Evolutionary conservation across 2,797 vertebrate species (phyloP).

Genomic region (Scolopax bukidnonensis): DNA sequence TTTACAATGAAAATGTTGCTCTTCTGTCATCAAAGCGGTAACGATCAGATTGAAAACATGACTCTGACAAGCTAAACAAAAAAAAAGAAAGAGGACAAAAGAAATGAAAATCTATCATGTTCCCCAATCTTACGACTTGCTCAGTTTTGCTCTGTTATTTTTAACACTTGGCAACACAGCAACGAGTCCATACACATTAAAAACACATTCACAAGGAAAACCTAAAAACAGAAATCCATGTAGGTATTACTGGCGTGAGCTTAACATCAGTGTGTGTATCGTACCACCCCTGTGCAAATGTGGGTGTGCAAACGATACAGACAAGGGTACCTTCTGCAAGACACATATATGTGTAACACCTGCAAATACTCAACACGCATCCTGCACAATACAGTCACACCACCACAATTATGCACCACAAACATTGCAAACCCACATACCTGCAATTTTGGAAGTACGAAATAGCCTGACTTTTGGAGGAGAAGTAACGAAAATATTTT

Average conservation of each 20-base stretch:
- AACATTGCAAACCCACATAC: neutral
- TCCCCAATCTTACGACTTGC: neutral
- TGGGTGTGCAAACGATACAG: neutral
- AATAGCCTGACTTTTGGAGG: slow-evolving; percentile 7
- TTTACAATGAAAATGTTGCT: neutral
- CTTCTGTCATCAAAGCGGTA: slow-evolving; percentile 15
- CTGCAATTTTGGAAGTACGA: neutral
- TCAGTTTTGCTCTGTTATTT: neutral
- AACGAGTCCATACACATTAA: neutral
- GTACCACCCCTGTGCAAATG: neutral
- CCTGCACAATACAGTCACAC: slow-evolving; percentile 14
- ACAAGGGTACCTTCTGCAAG: neutral
- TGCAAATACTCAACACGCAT: slow-evolving; percentile 32
- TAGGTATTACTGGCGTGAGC: neutral
- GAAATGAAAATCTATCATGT: neutral
- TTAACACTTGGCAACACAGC: slow-evolving; percentile 30
- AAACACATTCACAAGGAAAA: slow-evolving; percentile 24
- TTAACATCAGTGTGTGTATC: neutral
- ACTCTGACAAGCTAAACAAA: neutral
- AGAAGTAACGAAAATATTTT: slow-evolving; percentile 56
- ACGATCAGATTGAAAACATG: slow-evolving; percentile 18
- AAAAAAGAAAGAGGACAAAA: neutral
- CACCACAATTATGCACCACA: slow-evolving; percentile 31
- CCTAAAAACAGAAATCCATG: slow-evolving; percentile 8
- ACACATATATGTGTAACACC: neutral